These are phyloP conservation scores for Parauchenoglanis punctatus DNA, from an alignment of 2,797 vertebrate genomes.

Conservation along the genomic window DNA sequence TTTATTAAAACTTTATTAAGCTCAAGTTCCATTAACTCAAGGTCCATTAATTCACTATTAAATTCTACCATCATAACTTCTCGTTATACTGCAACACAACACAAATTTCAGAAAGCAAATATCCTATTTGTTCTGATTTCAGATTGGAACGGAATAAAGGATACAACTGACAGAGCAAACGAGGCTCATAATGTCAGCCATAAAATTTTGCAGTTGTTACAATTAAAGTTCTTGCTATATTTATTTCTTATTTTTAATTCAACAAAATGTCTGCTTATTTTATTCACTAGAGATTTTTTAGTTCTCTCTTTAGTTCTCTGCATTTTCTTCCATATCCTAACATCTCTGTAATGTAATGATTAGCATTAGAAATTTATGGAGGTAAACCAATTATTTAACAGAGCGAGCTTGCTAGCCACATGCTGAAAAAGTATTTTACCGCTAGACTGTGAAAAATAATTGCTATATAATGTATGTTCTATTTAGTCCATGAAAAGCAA, in stretches of 20 bases:
- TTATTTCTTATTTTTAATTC: neutral
- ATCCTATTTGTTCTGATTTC: neutral
- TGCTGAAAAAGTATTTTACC: neutral
- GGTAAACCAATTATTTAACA: neutral
- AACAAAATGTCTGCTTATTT: neutral
- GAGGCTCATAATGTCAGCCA: neutral
- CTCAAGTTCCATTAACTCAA: neutral
- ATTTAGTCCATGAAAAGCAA: neutral
- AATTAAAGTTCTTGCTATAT: neutral
- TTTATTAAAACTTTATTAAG: neutral
- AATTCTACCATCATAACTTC: neutral
- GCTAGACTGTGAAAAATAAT: neutral
- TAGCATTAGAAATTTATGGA: neutral
- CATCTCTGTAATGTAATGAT: neutral
- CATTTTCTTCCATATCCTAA: neutral
- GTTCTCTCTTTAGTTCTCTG: neutral
- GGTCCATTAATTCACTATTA: neutral
- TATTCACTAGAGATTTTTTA: neutral
- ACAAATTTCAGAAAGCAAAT: neutral
- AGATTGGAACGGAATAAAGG: neutral
- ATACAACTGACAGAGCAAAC: neutral
- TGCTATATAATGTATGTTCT: neutral
- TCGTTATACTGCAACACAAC: neutral
- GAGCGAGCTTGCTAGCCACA: neutral
- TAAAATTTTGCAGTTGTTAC: neutral